Conservation (phyloP, 2,113 vertebrate species). For the Rana temporaria region DNA sequence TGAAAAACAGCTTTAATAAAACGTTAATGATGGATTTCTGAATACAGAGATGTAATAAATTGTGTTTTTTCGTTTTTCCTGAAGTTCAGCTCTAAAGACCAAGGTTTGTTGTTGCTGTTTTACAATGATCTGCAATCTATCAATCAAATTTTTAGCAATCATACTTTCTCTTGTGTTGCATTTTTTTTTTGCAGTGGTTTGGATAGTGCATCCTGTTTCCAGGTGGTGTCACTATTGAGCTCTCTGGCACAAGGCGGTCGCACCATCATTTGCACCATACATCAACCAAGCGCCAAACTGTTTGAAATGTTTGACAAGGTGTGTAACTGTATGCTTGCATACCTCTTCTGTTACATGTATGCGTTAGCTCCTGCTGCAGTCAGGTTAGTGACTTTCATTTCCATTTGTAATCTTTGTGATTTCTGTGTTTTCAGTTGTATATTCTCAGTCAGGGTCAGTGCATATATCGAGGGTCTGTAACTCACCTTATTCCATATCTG, state of each 20-base stretch:
- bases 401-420: not conserved
- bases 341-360: not conserved
- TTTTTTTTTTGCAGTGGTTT: slow-evolving; percentile 80
- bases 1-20: too few species aligned
- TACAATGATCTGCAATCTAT: too few species aligned
- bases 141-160: too few species aligned
- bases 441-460: slow-evolving; percentile 99
- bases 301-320: slow-evolving; percentile 99
- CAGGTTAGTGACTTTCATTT: too few species aligned
- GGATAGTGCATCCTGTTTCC: slow-evolving; percentile 95
- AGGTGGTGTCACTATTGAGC: slow-evolving; percentile 95
- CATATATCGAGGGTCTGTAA: slow-evolving; percentile 94
- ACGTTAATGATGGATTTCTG: too few species aligned
- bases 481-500: slow-evolving; percentile 95
- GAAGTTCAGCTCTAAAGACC: too few species aligned
- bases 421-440: slow-evolving; percentile 82
- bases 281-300: slow-evolving; percentile 98
- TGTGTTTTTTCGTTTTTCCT: too few species aligned
- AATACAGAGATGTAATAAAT: too few species aligned
- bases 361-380: too few species aligned
- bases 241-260: slow-evolving; percentile 94
- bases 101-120: too few species aligned
- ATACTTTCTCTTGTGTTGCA: not conserved
- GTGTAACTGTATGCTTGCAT: not conserved
- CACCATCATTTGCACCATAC: slow-evolving; percentile 98